Conservation (phyloP, 2,888 invertebrate genomes). For the Caenorhabditis sinica region DNA sequence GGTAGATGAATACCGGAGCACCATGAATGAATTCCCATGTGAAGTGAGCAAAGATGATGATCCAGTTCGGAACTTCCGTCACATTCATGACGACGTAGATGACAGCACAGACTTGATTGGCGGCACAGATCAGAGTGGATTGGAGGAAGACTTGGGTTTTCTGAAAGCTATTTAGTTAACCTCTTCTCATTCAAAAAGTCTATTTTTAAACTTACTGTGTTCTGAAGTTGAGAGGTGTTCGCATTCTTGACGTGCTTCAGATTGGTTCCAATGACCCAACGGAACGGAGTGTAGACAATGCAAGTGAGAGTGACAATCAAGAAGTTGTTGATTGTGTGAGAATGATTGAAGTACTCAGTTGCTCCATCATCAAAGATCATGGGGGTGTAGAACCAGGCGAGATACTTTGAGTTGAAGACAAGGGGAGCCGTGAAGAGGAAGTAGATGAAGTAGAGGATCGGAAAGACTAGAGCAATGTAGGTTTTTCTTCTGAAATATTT, state of each 20-base stretch:
- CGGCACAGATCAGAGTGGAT: slow-evolving; percentile 57
- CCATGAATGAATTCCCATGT: slow-evolving; percentile 62
- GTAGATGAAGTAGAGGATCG: slow-evolving; percentile 62
- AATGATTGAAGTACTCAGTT: slow-evolving; percentile 52
- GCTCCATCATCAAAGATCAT: slow-evolving; percentile 55
- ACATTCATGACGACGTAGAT: slow-evolving; percentile 62
- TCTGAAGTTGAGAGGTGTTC: slow-evolving; percentile 31
- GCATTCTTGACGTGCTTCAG: slow-evolving; percentile 16
- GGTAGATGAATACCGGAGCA: slow-evolving; percentile 55
- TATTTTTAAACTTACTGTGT: slow-evolving; percentile 42
- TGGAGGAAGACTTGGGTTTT: slow-evolving; percentile 59
- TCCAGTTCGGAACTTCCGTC: slow-evolving; percentile 36
- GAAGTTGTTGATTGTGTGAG: slow-evolving; percentile 52
- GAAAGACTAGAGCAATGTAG: slow-evolving; percentile 52
- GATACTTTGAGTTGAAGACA: slow-evolving; percentile 60
- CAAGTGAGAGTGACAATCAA: slow-evolving; percentile 46
- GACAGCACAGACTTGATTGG: slow-evolving; percentile 47
- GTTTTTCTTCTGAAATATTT: slow-evolving; percentile 26
- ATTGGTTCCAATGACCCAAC: slow-evolving; percentile 48
- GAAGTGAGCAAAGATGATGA: slow-evolving; percentile 62
- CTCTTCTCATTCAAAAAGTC: neutral
- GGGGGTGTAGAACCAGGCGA: slow-evolving; percentile 70
- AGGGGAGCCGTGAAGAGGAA: slow-evolving; percentile 67
- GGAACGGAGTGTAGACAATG: slow-evolving; percentile 50
- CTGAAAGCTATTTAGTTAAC: slow-evolving; percentile 2